phyloP scores from a whole-genome alignment of 1,140 invertebrate genomes.

The Acromyrmex echinatior region DNA sequence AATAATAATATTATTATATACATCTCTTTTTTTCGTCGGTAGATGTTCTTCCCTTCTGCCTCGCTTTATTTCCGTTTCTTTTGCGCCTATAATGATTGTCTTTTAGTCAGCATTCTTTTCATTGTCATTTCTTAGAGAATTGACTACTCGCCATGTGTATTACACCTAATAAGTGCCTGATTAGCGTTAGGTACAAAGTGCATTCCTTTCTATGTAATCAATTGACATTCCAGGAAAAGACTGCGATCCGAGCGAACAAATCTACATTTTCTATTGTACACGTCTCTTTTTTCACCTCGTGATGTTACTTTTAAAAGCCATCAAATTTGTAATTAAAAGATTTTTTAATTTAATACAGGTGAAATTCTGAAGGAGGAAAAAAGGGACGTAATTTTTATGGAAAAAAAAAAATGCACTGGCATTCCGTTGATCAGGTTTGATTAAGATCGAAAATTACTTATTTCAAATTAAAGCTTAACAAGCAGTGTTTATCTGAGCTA shows the following conservation, averaged over 20 bases:
- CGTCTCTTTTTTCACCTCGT: not conserved
- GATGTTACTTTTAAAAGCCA: not conserved
- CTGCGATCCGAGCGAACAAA: conserved; percentile 3
- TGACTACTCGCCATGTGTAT: not conserved
- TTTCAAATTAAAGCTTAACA: not conserved
- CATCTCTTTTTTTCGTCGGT: not conserved
- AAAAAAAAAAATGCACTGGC: not conserved
- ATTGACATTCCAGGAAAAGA: conserved; percentile 35
- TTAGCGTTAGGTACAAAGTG: not conserved
- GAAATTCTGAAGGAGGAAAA: not conserved
- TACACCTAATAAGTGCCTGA: conserved; percentile 46
- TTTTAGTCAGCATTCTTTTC: not conserved
- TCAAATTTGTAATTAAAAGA: not conserved
- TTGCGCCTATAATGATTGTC: not conserved
- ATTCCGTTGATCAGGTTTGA: not conserved
- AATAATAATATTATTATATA: conserved; percentile 19
- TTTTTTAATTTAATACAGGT: not conserved
- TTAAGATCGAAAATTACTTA: not conserved
- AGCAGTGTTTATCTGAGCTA: not conserved
- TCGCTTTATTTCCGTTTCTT: conserved; percentile 20
- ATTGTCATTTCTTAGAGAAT: conserved; percentile 10
- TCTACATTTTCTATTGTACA: not conserved
- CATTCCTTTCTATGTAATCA: conserved; percentile 21
- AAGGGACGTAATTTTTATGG: not conserved
- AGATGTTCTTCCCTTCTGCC: not conserved